phyloP scores from a whole-genome alignment of 2,113 vertebrate species.

The Silurus glanis region DNA sequence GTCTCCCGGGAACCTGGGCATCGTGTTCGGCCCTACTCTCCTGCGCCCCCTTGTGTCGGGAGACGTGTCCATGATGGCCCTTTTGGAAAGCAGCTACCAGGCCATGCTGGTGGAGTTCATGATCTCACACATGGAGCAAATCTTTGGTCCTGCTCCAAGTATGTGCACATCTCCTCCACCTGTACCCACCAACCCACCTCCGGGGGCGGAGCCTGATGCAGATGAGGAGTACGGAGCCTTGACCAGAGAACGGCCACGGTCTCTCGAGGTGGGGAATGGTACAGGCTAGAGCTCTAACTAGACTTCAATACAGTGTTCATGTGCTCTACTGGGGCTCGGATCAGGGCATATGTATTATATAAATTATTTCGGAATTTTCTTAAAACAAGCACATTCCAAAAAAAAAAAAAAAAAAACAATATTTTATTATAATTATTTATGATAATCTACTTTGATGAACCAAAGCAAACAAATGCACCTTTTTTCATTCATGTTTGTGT shows the following conservation, averaged over 20 bases:
- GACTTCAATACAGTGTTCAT: neutral
- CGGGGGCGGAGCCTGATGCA: neutral
- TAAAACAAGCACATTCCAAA: too few species aligned
- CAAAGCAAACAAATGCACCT: too few species aligned
- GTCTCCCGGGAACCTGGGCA: constrained; percentile 89
- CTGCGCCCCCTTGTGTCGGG: constrained; percentile 73
- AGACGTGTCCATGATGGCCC: constrained; percentile 75
- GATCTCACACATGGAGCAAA: constrained; percentile 75
- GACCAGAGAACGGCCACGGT: constrained; percentile 65
- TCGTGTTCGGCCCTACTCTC: constrained; percentile 89
- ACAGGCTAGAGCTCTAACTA: neutral
- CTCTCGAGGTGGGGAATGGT: constrained; percentile 68
- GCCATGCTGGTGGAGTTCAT: constrained; percentile 86
- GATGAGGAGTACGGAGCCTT: constrained; percentile 47
- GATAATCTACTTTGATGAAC: too few species aligned
- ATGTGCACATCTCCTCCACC: constrained; percentile 61
- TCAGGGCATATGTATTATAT: too few species aligned
- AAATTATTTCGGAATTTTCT: too few species aligned
- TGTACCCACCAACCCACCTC: constrained; percentile 55
- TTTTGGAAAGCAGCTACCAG: constrained; percentile 85
- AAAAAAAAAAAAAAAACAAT: too few species aligned
- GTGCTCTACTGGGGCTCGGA: too few species aligned
- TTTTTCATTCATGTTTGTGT: too few species aligned
- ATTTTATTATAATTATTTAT: too few species aligned
- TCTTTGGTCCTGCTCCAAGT: constrained; percentile 74